These are phyloP conservation scores for pig (Sus scrofa) DNA, from an alignment of 2,113 vertebrate genomes.

Conservation along the genomic window T2T-Sscrofa CM000819.6:73056001-73056500, in stretches of 20 bases:
- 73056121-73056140: not conserved
- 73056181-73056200: slow-evolving; percentile 8
- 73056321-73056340: not conserved
- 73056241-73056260: not conserved
- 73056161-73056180: not conserved
- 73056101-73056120: not conserved
- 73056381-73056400: not conserved
- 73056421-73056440: not conserved
- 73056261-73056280: not conserved
- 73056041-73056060: not conserved
- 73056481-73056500: not conserved
- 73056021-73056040: not conserved
- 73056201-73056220: not conserved
- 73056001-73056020: not conserved
- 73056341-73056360: not conserved
- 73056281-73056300: not conserved
- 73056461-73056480: not conserved
- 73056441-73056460: not conserved
- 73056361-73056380: not conserved
- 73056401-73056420: not conserved
- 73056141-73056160: not conserved
- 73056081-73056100: slow-evolving; percentile 53
- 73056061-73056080: not conserved
- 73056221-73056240: not conserved
- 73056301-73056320: not conserved